phyloP scores from a whole-genome alignment of 2,797 vertebrate genomes.

The Dallia pectoralis region DNA sequence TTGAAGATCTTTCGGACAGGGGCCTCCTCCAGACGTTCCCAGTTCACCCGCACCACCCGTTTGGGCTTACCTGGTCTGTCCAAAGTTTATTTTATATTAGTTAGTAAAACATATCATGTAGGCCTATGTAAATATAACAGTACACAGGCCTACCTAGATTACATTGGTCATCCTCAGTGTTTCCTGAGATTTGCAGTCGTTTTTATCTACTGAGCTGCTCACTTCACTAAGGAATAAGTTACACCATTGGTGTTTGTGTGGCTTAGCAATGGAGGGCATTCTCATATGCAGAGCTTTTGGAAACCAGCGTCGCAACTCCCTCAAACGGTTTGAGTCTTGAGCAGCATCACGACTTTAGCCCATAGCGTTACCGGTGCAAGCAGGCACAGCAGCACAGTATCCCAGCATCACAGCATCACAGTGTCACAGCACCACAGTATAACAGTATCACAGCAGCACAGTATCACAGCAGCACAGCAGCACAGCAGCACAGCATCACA shows the following conservation, averaged over 20 bases:
- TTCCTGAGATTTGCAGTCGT: background rate
- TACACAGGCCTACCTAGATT: background rate
- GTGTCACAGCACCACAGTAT: too few relatives aligned
- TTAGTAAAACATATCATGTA: background rate
- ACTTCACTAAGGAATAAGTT: background rate
- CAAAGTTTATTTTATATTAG: background rate
- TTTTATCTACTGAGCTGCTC: background rate
- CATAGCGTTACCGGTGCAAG: constrained; percentile 46
- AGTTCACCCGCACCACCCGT: too few relatives aligned
- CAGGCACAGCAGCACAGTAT: constrained; percentile 36
- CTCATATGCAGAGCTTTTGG: background rate
- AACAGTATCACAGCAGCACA: too few relatives aligned
- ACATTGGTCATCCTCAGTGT: background rate
- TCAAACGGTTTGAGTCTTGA: constrained; percentile 8
- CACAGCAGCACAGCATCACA: too few relatives aligned
- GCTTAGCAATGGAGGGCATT: background rate
- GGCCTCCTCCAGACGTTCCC: too few relatives aligned
- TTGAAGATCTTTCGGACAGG: too few relatives aligned
- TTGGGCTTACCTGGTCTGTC: too few relatives aligned
- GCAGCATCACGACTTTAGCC: constrained; percentile 27
- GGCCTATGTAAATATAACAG: background rate
- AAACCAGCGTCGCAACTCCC: background rate
- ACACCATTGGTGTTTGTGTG: background rate
- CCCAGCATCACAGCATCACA: too few relatives aligned
- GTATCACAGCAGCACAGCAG: too few relatives aligned